These are phyloP conservation scores for Tapirus indicus DNA, from an alignment of 2,797 vertebrate species.

Conservation along the genomic window DNA sequence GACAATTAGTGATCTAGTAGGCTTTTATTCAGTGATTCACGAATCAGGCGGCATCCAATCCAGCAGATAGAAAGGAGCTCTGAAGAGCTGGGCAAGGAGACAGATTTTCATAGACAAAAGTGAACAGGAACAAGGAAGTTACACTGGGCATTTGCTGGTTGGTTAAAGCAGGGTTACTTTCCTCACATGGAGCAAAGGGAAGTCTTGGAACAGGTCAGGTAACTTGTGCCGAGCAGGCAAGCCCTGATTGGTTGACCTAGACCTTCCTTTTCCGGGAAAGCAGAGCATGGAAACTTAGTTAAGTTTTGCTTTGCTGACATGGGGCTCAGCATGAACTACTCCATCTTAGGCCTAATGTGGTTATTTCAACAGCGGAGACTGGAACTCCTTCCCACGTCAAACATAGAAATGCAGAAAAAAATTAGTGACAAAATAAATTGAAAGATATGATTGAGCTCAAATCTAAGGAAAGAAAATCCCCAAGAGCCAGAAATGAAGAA, in stretches of 20 bases:
- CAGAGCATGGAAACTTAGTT: not conserved
- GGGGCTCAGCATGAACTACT: not conserved
- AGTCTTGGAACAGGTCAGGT: not conserved
- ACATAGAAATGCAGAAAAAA: not conserved
- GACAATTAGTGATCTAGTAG: not conserved
- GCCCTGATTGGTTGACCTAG: not conserved
- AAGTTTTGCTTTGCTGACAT: not conserved
- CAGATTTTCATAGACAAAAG: not conserved
- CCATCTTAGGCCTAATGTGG: not conserved
- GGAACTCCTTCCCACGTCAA: not conserved
- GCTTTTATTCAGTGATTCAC: not conserved
- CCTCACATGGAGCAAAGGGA: not conserved
- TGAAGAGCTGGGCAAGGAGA: accelerated
- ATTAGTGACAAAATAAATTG: not conserved
- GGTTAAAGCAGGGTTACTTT: not conserved
- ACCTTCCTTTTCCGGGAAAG: not conserved
- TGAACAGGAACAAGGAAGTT: not conserved
- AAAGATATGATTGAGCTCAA: not conserved
- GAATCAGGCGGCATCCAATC: not conserved
- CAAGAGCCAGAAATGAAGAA: not conserved
- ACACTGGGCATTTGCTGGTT: not conserved
- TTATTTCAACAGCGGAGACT: not conserved
- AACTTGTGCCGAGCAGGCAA: not conserved
- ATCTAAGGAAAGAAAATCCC: not conserved
- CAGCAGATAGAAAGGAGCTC: not conserved